phyloP scores from a whole-genome alignment of 2,888 invertebrate species.

The Netelia melanura region DNA sequence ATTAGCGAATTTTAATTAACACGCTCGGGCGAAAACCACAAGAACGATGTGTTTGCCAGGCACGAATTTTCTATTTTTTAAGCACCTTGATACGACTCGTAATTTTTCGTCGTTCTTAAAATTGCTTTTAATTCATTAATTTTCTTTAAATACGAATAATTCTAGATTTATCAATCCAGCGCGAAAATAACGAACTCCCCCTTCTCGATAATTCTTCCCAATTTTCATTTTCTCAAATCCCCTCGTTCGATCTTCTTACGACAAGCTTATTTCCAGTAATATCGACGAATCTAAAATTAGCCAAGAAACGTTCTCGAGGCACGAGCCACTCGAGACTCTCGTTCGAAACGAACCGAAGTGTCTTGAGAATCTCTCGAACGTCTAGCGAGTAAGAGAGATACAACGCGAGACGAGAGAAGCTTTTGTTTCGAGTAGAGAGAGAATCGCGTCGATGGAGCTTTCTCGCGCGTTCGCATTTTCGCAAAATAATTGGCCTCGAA shows the following conservation, averaged over 20 bases:
- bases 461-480: conserved; percentile 58
- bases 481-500: conserved; percentile 62
- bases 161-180: background rate
- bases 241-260: background rate
- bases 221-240: background rate
- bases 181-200: background rate
- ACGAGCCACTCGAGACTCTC: conserved; percentile 18
- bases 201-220: background rate
- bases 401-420: conserved; percentile 8
- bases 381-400: background rate
- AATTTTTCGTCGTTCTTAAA: background rate
- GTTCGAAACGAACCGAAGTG: conserved; percentile 4
- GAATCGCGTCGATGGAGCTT: conserved; percentile 40
- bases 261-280: background rate
- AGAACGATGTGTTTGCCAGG: background rate
- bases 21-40: conserved; percentile 40
- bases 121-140: background rate
- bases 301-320: background rate
- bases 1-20: conserved; percentile 72
- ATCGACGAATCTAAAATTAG: background rate
- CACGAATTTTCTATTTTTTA: background rate
- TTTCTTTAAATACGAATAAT: background rate
- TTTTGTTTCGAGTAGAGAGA: conserved; percentile 51
- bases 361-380: background rate
- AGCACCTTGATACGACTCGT: background rate